These are phyloP conservation scores for Tetranychus truncatus DNA, from an alignment of 2,888 invertebrate species.

Conservation along the genomic window DNA sequence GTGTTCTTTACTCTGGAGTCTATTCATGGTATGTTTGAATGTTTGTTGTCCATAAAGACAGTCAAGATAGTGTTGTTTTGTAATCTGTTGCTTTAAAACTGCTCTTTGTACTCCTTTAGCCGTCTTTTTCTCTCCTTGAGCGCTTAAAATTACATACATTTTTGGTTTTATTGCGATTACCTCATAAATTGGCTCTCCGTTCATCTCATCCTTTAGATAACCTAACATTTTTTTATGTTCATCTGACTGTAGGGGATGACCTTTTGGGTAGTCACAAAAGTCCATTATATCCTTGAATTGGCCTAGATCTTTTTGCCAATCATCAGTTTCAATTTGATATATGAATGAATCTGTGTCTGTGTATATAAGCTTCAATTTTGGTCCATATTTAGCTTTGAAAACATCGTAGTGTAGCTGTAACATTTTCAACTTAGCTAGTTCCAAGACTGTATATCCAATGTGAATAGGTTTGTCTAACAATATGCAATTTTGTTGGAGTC, in stretches of 20 bases:
- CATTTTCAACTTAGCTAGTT: conserved; percentile 27
- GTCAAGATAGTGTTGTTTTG: background rate
- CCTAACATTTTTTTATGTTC: background rate
- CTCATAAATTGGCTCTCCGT: background rate
- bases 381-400: background rate
- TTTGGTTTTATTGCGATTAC: background rate
- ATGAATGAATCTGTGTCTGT: background rate
- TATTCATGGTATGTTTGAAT: background rate
- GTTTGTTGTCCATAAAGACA: background rate
- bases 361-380: background rate
- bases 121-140: background rate
- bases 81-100: background rate
- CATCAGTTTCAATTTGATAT: background rate
- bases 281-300: background rate
- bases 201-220: background rate
- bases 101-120: background rate
- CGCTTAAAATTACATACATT: background rate
- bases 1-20: no score
- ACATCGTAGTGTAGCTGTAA: background rate
- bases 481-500: conserved; percentile 18
- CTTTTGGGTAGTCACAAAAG: background rate
- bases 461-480: conserved; percentile 28
- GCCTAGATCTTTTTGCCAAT: background rate
- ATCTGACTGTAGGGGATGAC: background rate
- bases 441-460: conserved; percentile 27